These are phyloP conservation scores for Lepidocyrtoides sp. DNA, from an alignment of 2,888 invertebrate genomes.

Conservation along the genomic window DNA sequence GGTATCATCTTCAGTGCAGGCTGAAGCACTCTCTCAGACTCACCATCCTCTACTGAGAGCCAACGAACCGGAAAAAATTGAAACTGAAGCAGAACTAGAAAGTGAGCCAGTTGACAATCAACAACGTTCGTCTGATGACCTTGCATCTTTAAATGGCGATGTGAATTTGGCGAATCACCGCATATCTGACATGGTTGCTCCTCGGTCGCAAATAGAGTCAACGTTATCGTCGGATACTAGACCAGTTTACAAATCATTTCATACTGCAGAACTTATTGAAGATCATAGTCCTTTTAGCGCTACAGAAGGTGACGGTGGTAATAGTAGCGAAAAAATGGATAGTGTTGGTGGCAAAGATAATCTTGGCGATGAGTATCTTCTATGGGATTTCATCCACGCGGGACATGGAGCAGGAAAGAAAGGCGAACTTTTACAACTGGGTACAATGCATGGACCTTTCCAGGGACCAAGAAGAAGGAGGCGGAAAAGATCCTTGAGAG, in stretches of 20 bases:
- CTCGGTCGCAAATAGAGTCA: neutral
- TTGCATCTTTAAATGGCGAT: constrained; percentile 1
- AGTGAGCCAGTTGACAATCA: neutral
- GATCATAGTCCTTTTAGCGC: neutral
- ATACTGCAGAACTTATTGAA: constrained; percentile 47
- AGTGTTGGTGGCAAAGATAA: neutral
- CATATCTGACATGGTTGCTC: neutral
- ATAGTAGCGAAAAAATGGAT: neutral
- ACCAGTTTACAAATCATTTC: constrained; percentile 58
- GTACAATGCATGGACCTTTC: constrained; percentile 57
- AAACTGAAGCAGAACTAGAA: constrained; percentile 24
- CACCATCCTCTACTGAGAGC: neutral
- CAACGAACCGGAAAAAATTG: constrained; percentile 21
- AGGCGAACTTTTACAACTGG: constrained; percentile 55
- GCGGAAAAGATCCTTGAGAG: constrained; percentile 30
- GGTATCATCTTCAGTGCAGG: neutral
- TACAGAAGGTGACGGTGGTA: neutral
- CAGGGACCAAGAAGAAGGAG: constrained; percentile 69
- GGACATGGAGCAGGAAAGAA: neutral
- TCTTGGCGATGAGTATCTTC: constrained; percentile 25
- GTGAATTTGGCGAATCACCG: constrained; percentile 39
- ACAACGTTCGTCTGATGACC: neutral
- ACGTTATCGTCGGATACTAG: neutral
- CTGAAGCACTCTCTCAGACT: neutral
- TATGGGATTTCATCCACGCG: constrained; percentile 48